Evolutionary conservation across 2,888 invertebrate genomes (phyloP).

Genomic region (Mellilla xanthometata): DNA sequence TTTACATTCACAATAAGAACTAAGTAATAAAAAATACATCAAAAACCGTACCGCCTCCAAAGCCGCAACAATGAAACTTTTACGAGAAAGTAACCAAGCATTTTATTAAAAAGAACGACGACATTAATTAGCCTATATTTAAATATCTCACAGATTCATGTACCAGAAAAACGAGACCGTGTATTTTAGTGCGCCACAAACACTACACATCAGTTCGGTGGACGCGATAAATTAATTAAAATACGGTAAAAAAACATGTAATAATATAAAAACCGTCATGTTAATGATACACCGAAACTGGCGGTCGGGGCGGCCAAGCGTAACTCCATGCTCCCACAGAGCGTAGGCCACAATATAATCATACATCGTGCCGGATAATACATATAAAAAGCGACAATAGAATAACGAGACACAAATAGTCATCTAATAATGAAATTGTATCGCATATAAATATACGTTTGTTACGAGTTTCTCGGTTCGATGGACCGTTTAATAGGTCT

Average conservation of each 20-base stretch:
- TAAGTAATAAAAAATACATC: neutral
- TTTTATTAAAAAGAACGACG: slow-evolving; percentile 19
- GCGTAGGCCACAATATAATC: slow-evolving; percentile 76
- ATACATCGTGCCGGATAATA: slow-evolving; percentile 77
- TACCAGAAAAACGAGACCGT: slow-evolving; percentile 33
- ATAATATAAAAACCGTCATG: slow-evolving; percentile 20
- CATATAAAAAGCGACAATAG: slow-evolving; percentile 81
- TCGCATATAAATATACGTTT: slow-evolving; percentile 72
- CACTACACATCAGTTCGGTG: slow-evolving; percentile 24
- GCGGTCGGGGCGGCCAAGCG: slow-evolving; percentile 51
- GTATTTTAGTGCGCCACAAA: slow-evolving; percentile 26
- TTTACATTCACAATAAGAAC: too few species aligned
- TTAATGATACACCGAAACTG: slow-evolving; percentile 28
- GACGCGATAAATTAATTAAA: slow-evolving; percentile 31
- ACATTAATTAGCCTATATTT: slow-evolving; percentile 25
- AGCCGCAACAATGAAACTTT: slow-evolving; percentile 11
- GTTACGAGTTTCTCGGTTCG: slow-evolving; percentile 69
- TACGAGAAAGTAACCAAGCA: slow-evolving; percentile 4
- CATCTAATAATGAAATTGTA: slow-evolving; percentile 77
- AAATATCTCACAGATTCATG: slow-evolving; percentile 29
- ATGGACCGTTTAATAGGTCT: slow-evolving; percentile 69
- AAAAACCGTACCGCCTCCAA: neutral
- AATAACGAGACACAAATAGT: slow-evolving; percentile 76
- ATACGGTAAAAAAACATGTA: slow-evolving; percentile 27
- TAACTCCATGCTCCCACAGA: slow-evolving; percentile 63